Conservation (phyloP, 1,140 invertebrate species). For the Pseudomyrmex sp. region DNA sequence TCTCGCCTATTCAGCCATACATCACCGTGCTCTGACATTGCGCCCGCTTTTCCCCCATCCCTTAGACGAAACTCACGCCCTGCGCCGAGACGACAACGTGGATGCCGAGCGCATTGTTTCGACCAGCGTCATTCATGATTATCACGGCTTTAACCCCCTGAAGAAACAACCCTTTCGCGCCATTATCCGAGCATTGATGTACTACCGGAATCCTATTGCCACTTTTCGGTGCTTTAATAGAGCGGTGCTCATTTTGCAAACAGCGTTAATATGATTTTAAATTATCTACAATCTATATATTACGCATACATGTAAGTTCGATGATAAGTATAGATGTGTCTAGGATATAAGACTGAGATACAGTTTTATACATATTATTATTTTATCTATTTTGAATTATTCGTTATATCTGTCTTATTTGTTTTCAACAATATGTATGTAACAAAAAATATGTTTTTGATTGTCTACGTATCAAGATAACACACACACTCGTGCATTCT, state of each 20-base stretch:
- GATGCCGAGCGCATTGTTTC: constrained; percentile 78
- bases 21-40: constrained; percentile 78
- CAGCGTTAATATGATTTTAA: neutral
- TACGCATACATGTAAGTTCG: neutral
- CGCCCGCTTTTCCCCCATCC: constrained; percentile 53
- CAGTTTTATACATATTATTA: no score
- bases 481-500: neutral
- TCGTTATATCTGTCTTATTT: neutral
- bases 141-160: constrained; percentile 59
- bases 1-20: constrained; percentile 68
- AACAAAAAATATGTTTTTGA: no score
- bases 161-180: constrained; percentile 51
- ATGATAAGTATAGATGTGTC: neutral
- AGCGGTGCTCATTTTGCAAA: neutral
- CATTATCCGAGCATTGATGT: constrained; percentile 45
- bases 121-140: constrained; percentile 77
- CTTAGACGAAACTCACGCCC: constrained; percentile 65
- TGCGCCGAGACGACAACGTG: constrained; percentile 30
- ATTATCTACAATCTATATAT: neutral
- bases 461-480: no score
- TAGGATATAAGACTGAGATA: no score
- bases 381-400: neutral
- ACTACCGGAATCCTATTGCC: constrained; percentile 10
- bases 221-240: constrained; percentile 16
- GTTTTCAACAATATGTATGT: no score